A percentile compares a stretch with the other conserved stretches of the same genome.
Evolutionary conservation across 2,113 vertebrate genomes (phyloP).

Genomic region (Lophura nycthemera): DNA sequence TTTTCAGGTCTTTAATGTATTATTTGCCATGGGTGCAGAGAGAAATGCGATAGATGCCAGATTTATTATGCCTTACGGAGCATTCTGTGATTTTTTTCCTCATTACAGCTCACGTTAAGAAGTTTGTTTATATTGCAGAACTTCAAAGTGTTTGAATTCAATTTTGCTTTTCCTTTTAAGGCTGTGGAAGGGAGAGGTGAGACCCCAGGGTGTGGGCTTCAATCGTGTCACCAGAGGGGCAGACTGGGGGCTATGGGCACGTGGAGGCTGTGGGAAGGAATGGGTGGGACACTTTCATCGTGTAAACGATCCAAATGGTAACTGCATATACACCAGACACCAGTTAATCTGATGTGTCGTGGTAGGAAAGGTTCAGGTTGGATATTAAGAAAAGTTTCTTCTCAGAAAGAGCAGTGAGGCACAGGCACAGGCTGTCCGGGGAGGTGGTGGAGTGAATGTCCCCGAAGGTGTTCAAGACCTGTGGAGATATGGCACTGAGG

Average conservation of each 20-base stretch:
- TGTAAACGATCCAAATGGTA: not conserved
- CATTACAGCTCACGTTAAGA: not conserved
- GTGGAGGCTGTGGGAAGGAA: too few species aligned
- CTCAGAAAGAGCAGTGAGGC: too few species aligned
- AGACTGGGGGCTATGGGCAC: not conserved
- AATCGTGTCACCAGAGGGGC: not conserved
- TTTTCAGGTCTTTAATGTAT: not conserved
- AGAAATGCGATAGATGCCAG: not conserved
- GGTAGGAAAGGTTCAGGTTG: not conserved
- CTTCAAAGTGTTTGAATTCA: conserved; percentile 21
- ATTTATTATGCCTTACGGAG: not conserved
- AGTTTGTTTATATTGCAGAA: conserved; percentile 37
- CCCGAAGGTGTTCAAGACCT: too few species aligned
- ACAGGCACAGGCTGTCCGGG: too few species aligned
- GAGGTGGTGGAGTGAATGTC: too few species aligned
- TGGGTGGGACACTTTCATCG: not conserved
- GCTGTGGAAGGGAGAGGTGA: conserved; percentile 13
- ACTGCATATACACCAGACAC: not conserved
- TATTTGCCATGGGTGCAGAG: not conserved
- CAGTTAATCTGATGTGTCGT: not conserved
- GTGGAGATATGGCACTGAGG: too few species aligned
- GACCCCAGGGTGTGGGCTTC: not conserved
- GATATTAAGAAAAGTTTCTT: too few species aligned
- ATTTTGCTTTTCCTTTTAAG: conserved; percentile 33
- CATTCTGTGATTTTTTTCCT: conserved; percentile 21